Base-by-base conservation (phyloP, 1,140 invertebrate species). In the Antheraea pernyi region DNA sequence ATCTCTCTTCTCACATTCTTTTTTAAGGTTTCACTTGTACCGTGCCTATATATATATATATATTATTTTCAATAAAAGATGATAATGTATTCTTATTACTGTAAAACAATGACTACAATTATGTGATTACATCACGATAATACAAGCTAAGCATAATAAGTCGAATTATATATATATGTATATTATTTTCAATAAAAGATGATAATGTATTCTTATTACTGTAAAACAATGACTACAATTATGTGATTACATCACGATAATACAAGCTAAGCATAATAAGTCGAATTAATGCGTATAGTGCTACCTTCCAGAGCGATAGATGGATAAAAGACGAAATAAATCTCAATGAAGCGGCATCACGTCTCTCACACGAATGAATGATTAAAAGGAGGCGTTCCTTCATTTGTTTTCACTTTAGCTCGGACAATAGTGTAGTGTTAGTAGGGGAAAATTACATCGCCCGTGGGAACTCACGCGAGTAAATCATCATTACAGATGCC, bases 381-480 rank as follows among this genome's bases (percentile, higher is more conserved):
- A 88, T 89, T 89, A 88, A 88, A 84, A 79, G 80, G 67, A 81
- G 74, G 77, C 72, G 75, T 76, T 84, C 77, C 81, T 87, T 86
- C 75, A 86, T 87, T 88, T 89, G 83, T 87, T 89, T 89, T 89
- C 84, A 86, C 84, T 88, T 85, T 81, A 72, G 80, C 74, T 78
- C 69, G 81, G 81, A 83, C 80, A 83, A 83, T 78, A 81, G 78
- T 79, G 48, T 71, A 70, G 71, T 69, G 69, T 82, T 80, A 79
- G 79, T 84, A 86, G 88, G 80, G 83, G 83, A 84, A 85, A 89
- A 87, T 88, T 88, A 88, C 83, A 85, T 75, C 72, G 74, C 86
- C 88, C 84, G 78, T 77, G 86, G 84, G 86, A 91, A 65, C 77
- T 46, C 65, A 67, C 78, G 70, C 79, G 75, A 82, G 82, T 91